Evolutionary conservation across 1,140 invertebrate genomes (phyloP), one percentile per base, ranked within the genome.

Genomic region (Dreissena rostriformis): DNA sequence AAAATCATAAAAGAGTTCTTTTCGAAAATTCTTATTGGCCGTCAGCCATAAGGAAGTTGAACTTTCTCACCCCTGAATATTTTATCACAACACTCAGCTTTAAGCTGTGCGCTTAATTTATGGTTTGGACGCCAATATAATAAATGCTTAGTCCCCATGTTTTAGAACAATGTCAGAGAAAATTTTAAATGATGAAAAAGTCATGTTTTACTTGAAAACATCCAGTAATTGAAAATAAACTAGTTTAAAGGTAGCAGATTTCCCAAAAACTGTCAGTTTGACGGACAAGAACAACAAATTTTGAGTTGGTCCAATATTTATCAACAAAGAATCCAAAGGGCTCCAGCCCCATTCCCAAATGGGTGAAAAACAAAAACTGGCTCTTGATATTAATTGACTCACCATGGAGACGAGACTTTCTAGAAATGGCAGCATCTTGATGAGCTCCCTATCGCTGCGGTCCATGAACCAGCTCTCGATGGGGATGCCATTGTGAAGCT

Each of bases 391-490:
- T n/a, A n/a, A 52, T 61, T 15, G 49, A 89, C 91, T 89, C 90
- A 95, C 95, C 90, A 91, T 90, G 63, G 85, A 86, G 11, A 93
- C 96, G 84, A 99, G 94, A 90, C 96, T 96, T 94, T 99, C 97
- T 75, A 99, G 95, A 94, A 99, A 99, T 67, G 98, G 98, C 91
- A 99, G 94, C 70, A 99, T 92, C 92, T 98, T 98, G 90, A 98
- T 96, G 39, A 99, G 94, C 92, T 99, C 98, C 51, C 95, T 96
- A 94, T 99, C 98, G 82, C 95, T 96, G 89, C 96, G 95, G 94
- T 99, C 97, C 57, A 97, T 96, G 94, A 99, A 99, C 98, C 98
- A 99, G 93, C 97, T 98, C 94, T 98, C 97, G 90, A 99, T 99
- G 0, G 98, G 98, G 87, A 99, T 99, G 53, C 98, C 98, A 94